phyloP scores from a whole-genome alignment of 1,140 invertebrate species.

The Heterodera schachtii region DNA sequence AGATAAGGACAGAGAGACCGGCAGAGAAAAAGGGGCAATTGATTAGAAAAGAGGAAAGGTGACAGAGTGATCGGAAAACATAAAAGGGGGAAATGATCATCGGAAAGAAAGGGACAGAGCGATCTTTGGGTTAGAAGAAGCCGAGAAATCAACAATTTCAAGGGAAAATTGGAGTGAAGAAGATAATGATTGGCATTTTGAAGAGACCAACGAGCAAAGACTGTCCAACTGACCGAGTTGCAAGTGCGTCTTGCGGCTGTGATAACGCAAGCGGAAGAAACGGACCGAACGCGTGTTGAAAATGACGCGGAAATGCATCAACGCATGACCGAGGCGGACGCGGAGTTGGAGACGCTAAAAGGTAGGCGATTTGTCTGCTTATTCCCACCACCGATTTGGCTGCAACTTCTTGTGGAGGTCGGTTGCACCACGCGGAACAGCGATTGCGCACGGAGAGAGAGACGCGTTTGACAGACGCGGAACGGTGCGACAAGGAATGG shows the following conservation, averaged over 20 bases:
- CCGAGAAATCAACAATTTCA: no score
- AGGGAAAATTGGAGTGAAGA: no score
- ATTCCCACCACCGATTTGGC: no score
- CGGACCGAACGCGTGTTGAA: not conserved
- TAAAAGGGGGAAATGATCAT: no score
- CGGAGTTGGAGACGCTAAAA: conserved; percentile 16
- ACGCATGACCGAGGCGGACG: not conserved
- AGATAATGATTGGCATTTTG: not conserved
- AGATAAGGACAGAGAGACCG: no score
- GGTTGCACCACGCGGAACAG: conserved; percentile 4
- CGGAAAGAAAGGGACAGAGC: no score
- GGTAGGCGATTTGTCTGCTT: conserved; percentile 13
- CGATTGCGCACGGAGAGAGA: conserved; percentile 17
- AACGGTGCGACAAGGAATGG: conserved; percentile 16
- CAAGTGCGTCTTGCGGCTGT: conserved; percentile 8
- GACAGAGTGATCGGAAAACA: no score
- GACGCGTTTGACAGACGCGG: conserved; percentile 4
- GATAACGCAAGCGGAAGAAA: conserved; percentile 4
- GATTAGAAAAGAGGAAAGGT: no score
- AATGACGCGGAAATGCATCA: not conserved
- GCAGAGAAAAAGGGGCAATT: no score
- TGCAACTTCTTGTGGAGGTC: no score
- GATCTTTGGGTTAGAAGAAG: no score
- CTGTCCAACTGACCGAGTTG: not conserved
- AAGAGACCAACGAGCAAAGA: not conserved